Evolutionary conservation across 2,113 vertebrate species (phyloP), one percentile per base, ranked within the genome.

Genomic region (Cisticola juncidis): DNA sequence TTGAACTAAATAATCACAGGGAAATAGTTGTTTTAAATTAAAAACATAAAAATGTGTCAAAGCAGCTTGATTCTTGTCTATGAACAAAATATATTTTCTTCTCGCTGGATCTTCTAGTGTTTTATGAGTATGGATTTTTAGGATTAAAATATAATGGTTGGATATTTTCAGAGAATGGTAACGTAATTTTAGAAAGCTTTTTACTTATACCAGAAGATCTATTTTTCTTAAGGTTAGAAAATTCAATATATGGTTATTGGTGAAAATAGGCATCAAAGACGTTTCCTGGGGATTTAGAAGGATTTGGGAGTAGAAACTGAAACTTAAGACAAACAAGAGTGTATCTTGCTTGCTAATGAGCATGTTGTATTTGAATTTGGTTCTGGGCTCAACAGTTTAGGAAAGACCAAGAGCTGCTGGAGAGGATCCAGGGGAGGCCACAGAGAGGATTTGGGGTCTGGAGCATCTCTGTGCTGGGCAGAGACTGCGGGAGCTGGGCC

Each of bases 1-100:
- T 81, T 5, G 1, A 4, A 11, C 4, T 5, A 40, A 48, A 3
- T 17, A 9, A 48, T 61, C 9, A 36, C 11, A 53, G 1, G 2
- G 35, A 56, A 73, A 81, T 19, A 7, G 44, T 35, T 62, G 2
- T 74, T 85, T 78, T 45, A 78, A 81, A 65, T 29, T 21, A 14
- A 70, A 47, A 66, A 9, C 4, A 40, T 3, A 70, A 78, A 83
- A 77, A 28, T 48, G 8, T 38, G 29, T 69, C 64, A 35, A 45
- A 64, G 18, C 17, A 66, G 7, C 33, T 53, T 47, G 3, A 9
- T 44, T 84, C 1, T 0, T 56, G 4, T 40, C 22, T 65, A 57
- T 47, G 15, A 66, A 64, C 4, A 14, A 36, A 20, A 11, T 23
- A n/a, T 14, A 17, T 51, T 44, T 44, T 38, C 5, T 28, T 10